phyloP scores from a whole-genome alignment of 2,113 vertebrate genomes.

The Jaculus jaculus region DNA sequence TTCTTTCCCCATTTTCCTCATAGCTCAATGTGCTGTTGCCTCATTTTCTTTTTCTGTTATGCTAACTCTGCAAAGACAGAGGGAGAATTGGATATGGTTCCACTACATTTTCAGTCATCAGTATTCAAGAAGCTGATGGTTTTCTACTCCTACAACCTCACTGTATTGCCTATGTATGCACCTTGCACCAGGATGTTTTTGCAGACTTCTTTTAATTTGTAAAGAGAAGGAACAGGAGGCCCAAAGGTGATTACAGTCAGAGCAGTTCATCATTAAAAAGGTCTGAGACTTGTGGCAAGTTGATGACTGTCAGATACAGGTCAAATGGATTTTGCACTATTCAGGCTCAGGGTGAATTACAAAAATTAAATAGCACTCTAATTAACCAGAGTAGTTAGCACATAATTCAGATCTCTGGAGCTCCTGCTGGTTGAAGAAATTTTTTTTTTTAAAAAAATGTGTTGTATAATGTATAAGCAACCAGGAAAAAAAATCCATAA shows the following conservation, averaged over 20 bases:
- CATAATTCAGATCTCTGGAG: conserved; percentile 73
- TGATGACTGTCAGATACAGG: conserved; percentile 70
- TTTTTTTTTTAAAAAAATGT: not conserved
- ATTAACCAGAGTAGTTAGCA: conserved; percentile 77
- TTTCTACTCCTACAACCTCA: conserved; percentile 26
- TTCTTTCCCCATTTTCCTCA: not conserved
- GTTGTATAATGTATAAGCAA: conserved; percentile 32
- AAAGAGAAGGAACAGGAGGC: conserved; percentile 72
- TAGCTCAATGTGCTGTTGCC: not conserved
- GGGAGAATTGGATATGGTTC: not conserved
- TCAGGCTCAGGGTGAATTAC: conserved; percentile 68
- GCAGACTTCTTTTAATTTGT: conserved; percentile 73
- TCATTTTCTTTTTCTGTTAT: too few relatives aligned
- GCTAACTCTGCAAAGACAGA: not conserved
- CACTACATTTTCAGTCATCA: conserved; percentile 34
- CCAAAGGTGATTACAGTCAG: conserved; percentile 75
- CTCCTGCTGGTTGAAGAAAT: conserved; percentile 68
- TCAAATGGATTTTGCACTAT: conserved; percentile 76
- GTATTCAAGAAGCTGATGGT: conserved; percentile 42
- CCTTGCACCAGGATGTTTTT: conserved; percentile 57
- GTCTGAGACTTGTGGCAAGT: conserved; percentile 72
- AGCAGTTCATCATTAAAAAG: conserved; percentile 74
- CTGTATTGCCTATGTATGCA: conserved; percentile 42
- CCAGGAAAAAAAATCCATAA: not conserved
- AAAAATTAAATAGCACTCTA: conserved; percentile 77